phyloP scores from a whole-genome alignment of 1,140 invertebrate species.

The Lordiphosa mommai region DNA sequence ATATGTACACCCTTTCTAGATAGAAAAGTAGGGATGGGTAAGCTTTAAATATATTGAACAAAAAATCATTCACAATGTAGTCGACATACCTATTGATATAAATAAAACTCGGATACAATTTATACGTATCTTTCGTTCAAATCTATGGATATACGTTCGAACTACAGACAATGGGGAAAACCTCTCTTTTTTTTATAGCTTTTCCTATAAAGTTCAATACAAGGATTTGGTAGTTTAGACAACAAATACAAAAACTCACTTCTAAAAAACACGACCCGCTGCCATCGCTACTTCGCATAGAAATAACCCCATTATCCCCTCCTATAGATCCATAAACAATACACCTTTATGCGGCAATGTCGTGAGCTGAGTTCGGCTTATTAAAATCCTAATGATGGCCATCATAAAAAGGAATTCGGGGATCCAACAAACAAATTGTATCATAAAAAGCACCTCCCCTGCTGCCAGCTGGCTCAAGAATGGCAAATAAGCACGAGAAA shows the following conservation, averaged over 20 bases:
- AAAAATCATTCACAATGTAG: too few species aligned
- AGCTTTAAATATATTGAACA: too few species aligned
- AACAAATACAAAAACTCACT: slow-evolving; percentile 26
- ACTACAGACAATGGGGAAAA: too few species aligned
- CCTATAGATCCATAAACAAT: slow-evolving; percentile 23
- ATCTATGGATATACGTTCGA: too few species aligned
- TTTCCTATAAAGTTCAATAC: too few species aligned
- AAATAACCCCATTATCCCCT: slow-evolving; percentile 15
- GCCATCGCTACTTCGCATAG: slow-evolving; percentile 16
- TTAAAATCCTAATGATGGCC: slow-evolving; percentile 69
- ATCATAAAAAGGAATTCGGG: slow-evolving; percentile 53
- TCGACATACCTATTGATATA: too few species aligned
- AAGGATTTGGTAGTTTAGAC: too few species aligned
- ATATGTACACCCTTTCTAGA: too few species aligned
- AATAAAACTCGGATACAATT: too few species aligned
- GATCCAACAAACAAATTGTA: slow-evolving; percentile 64
- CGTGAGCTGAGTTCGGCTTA: slow-evolving; percentile 44
- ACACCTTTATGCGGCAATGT: slow-evolving; percentile 33
- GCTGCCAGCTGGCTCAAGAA: slow-evolving; percentile 21
- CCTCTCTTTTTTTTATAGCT: too few species aligned
- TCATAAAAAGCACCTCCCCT: slow-evolving; percentile 39
- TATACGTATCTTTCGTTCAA: too few species aligned
- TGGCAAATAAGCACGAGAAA: slow-evolving; percentile 55
- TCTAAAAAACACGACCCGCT: background rate
- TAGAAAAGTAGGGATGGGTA: too few species aligned